Base-by-base conservation (phyloP, 2,113 vertebrate species). In the Neoarius graeffei region DNA sequence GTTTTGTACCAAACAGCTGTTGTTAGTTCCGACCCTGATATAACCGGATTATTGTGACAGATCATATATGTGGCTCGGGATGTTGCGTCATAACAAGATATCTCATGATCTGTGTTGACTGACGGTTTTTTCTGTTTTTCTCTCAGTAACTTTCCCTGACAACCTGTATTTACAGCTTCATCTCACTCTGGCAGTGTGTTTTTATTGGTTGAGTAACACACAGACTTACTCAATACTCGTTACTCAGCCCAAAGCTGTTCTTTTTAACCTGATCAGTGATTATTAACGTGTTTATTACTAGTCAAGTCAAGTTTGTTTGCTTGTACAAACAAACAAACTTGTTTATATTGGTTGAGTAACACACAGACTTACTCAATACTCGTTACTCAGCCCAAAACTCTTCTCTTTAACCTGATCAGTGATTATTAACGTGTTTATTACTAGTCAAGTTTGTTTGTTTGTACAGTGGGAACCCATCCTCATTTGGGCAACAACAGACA, bases 1-100 rank as follows among this genome's bases (percentile, higher is more conserved):
- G 0, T 11, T 56, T 50, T 25, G 25, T 7, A 67, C 10, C 20
- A 50, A 88, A 88, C 89, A 90, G 87, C 89, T 90, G 89, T 88
- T 90, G 74, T 87, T 85, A 64, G 73, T 71, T 67, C 9, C 14
- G 56, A 71, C 54, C 71, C 56, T 54, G 64, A 82, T 59, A n/a
- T 81, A 57, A 27, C 71, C 62, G 64, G 62, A 54, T 84, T 69
- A 56, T 52, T 84, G n/a, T 69, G 57, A 60, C 30, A 82, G 57
- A 13, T 82, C 80, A 62, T 42, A 6, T 48, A 27, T 59, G 30
- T 57, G 6, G 0, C n/a, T 7, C 13, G 0, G 76, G 6, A 54
- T 80, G 50, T 27, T 42, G 27, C 59, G 27, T 5, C 30, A 42
- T 57, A 81, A 35, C 19, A 9, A 60, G 2, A 60, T 30, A 35